Conservation (phyloP, 2,888 invertebrate genomes). For the Sabatieria punctata region DNA sequence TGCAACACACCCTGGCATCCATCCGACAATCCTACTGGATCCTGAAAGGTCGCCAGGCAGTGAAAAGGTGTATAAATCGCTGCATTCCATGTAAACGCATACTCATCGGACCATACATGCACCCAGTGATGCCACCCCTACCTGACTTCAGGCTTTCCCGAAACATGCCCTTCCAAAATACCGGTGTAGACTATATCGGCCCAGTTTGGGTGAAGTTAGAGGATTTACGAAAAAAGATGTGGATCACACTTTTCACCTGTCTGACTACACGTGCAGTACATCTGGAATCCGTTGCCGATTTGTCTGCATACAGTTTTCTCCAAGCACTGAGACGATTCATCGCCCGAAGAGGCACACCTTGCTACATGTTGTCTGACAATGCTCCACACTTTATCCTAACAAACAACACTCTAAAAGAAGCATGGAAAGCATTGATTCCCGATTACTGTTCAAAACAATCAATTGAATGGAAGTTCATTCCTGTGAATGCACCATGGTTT, state of each 20-base stretch:
- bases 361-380: constrained; percentile 24
- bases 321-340: constrained; percentile 26
- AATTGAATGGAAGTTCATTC: constrained; percentile 27
- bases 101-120: background rate
- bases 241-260: constrained; percentile 30
- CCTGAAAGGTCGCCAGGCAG: background rate
- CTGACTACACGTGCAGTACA: constrained; percentile 29
- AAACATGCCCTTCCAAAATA: background rate
- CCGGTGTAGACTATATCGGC: background rate
- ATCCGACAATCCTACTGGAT: background rate
- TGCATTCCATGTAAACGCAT: background rate
- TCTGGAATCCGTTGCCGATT: constrained; percentile 22
- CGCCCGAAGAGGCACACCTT: constrained; percentile 22
- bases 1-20: background rate
- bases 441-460: background rate
- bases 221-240: constrained; percentile 17
- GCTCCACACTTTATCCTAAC: constrained; percentile 31
- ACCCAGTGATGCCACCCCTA: background rate
- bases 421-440: background rate
- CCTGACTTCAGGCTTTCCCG: background rate
- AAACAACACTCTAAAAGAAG: constrained; percentile 6
- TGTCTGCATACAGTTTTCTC: constrained; percentile 23
- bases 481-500: constrained; percentile 24
- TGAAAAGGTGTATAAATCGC: background rate
- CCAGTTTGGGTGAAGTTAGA: constrained; percentile 12